phyloP scores from a whole-genome alignment of 2,888 invertebrate species.

The Empis livida region DNA sequence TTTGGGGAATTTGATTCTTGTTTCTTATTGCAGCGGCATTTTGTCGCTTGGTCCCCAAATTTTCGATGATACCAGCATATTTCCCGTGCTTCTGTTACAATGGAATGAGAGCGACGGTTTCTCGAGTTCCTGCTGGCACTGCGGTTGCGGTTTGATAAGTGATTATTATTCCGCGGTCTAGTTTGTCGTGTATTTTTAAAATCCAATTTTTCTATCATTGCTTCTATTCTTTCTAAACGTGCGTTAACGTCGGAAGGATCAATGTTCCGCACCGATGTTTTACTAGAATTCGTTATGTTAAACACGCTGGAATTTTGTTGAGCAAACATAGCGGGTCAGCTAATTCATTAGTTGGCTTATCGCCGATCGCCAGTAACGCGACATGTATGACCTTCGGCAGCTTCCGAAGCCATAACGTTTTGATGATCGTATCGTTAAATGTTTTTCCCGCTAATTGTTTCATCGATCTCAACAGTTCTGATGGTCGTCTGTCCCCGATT shows the following conservation, averaged over 20 bases:
- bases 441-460: background rate
- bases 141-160: no score
- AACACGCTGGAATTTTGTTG: background rate
- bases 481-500: background rate
- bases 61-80: background rate
- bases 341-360: background rate
- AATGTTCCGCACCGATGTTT: background rate
- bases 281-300: background rate
- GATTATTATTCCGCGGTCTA: no score
- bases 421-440: background rate
- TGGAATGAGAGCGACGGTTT: background rate
- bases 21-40: background rate
- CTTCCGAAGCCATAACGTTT: background rate
- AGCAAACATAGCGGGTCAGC: background rate
- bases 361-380: background rate
- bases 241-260: background rate
- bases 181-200: no score
- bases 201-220: no score
- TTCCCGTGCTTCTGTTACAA: background rate
- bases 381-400: background rate
- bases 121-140: no score
- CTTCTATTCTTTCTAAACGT: no score
- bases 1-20: background rate
- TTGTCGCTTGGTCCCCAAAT: background rate
- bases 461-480: background rate